phyloP scores from a whole-genome alignment of 30 jellyfish, hydroid and myxozoan genomes.

The Aurelia aurita complex sp. Pacific region DNA sequence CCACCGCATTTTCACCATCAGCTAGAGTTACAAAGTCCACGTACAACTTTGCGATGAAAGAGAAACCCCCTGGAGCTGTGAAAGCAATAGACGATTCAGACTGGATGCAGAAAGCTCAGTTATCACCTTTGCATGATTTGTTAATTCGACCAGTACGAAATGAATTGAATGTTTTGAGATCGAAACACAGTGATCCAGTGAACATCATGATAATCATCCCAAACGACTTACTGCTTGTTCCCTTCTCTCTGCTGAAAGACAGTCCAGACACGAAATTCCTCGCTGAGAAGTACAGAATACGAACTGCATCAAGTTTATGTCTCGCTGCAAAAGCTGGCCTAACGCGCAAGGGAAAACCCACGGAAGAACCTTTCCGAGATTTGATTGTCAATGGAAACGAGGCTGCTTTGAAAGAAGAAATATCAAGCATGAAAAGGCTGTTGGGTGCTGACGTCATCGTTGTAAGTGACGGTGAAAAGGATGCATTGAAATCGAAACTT shows the following conservation, averaged over 20 bases:
- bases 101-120: constrained; percentile 74
- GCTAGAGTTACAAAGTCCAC: constrained; percentile 49
- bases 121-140: constrained; percentile 58
- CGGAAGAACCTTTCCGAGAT: constrained; percentile 44
- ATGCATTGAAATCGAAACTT: constrained; percentile 55
- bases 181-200: constrained; percentile 45
- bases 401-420: constrained; percentile 37
- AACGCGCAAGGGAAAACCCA: constrained; percentile 18
- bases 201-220: constrained; percentile 82
- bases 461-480: constrained; percentile 54
- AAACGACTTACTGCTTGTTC: constrained; percentile 81
- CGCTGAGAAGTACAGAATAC: constrained; percentile 60
- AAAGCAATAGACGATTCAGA: constrained; percentile 56
- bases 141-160: constrained; percentile 80
- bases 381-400: constrained; percentile 60
- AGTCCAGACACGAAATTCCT: constrained; percentile 29
- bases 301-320: constrained; percentile 50
- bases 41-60: constrained; percentile 67
- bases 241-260: constrained; percentile 80
- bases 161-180: constrained; percentile 49
- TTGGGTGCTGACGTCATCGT: constrained; percentile 60
- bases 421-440: constrained; percentile 29
- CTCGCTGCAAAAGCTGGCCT: constrained; percentile 43
- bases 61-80: constrained; percentile 23
- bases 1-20: constrained; percentile 49